A percentile compares a stretch with the other conserved stretches of the same genome.
Evolutionary conservation across 2,113 vertebrate species (phyloP).

Genomic region (Pristiophorus japonicus): DNA sequence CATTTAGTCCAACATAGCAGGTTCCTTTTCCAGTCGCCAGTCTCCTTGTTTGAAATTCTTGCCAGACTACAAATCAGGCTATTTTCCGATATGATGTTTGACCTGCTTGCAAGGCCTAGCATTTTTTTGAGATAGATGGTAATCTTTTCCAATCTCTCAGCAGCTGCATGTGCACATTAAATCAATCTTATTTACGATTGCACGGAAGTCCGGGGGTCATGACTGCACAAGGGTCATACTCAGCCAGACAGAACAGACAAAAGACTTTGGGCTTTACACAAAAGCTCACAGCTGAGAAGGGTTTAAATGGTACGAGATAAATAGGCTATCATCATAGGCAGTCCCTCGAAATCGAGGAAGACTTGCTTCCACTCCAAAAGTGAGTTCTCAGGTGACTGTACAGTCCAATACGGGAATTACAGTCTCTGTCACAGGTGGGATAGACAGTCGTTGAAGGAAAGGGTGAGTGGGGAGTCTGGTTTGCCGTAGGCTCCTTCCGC

Average conservation of each 20-base stretch:
- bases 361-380: too few relatives aligned
- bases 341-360: too few relatives aligned
- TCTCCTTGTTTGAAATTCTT: not conserved
- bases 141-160: constrained; percentile 6
- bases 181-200: not conserved
- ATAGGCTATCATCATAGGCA: too few relatives aligned
- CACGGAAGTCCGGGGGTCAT: not conserved
- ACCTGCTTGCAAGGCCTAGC: not conserved
- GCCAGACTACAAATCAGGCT: not conserved
- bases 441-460: too few relatives aligned
- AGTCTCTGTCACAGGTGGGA: too few relatives aligned
- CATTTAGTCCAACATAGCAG: not conserved
- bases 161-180: not conserved
- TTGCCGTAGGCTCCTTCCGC: too few relatives aligned
- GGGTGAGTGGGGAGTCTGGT: too few relatives aligned
- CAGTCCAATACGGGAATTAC: too few relatives aligned
- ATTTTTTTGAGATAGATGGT: constrained; percentile 5
- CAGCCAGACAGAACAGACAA: not conserved
- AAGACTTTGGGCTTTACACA: not conserved
- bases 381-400: too few relatives aligned
- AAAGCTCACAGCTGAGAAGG: not conserved
- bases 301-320: not conserved
- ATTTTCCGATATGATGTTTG: constrained; percentile 23
- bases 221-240: not conserved
- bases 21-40: not conserved